Evolutionary conservation across 2,888 invertebrate genomes (phyloP).

Genomic region (Agrotis segetum): DNA sequence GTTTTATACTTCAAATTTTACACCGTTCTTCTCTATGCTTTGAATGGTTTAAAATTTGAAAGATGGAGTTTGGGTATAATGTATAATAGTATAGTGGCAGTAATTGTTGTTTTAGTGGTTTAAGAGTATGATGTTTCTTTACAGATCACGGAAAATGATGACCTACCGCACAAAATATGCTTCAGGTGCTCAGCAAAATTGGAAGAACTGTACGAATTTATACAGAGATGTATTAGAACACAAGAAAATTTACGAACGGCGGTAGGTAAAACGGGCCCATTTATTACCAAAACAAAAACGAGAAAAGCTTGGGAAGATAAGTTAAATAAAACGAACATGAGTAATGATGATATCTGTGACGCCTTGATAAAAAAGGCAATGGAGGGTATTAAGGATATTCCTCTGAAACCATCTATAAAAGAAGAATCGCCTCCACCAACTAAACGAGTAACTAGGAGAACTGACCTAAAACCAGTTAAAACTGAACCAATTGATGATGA

Average conservation of each 20-base stretch:
- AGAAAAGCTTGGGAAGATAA: constrained; percentile 84
- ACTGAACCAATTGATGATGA: constrained; percentile 38
- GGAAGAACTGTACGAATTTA: constrained; percentile 87
- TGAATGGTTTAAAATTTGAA: too few relatives aligned
- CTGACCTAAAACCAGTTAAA: constrained; percentile 47
- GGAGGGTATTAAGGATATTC: constrained; percentile 82
- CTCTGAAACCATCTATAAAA: constrained; percentile 64
- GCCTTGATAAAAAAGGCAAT: constrained; percentile 87
- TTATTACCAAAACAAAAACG: constrained; percentile 77
- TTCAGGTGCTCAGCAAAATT: constrained; percentile 89
- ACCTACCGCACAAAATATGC: constrained; percentile 89
- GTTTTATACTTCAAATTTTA: too few relatives aligned
- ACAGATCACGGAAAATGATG: constrained; percentile 87
- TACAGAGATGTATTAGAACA: constrained; percentile 85
- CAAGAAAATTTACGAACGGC: constrained; percentile 80
- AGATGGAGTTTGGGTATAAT: too few relatives aligned
- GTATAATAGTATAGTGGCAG: too few relatives aligned
- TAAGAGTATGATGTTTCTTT: constrained; percentile 62
- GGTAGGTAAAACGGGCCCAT: constrained; percentile 75
- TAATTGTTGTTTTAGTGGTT: constrained; percentile 8
- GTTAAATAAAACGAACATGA: constrained; percentile 83
- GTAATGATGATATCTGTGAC: constrained; percentile 88
- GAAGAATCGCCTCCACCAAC: constrained; percentile 52
- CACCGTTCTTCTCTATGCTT: neutral
- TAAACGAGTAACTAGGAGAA: constrained; percentile 60